phyloP scores from a whole-genome alignment of 2,113 vertebrate species.

The Python bivittatus region DNA sequence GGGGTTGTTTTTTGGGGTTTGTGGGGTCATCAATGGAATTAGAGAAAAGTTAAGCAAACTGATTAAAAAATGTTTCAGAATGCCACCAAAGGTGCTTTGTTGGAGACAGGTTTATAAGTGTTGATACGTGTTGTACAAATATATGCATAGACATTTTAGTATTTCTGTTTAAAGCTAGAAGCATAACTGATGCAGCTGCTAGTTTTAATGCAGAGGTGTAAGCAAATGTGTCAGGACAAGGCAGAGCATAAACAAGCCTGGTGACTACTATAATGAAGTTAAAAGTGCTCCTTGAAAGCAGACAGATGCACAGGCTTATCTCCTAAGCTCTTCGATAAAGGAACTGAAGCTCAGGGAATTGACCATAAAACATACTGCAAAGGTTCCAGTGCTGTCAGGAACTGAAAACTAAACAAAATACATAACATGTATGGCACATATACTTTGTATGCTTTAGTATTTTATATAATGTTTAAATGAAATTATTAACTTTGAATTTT shows the following conservation, averaged over 20 bases:
- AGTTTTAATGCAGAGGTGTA: not conserved
- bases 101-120: not conserved
- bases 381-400: not conserved
- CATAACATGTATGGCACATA: not conserved
- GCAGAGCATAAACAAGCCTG: not conserved
- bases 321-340: slow-evolving; percentile 21
- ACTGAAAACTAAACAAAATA: slow-evolving; percentile 7
- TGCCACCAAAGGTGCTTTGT: not conserved
- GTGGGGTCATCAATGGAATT: not conserved
- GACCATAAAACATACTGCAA: not conserved
- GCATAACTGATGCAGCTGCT: not conserved
- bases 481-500: not conserved
- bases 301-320: slow-evolving; percentile 15
- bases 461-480: not conserved
- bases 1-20: not conserved
- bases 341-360: not conserved
- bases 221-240: slow-evolving; percentile 19
- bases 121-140: not conserved
- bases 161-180: slow-evolving; percentile 5
- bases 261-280: slow-evolving; percentile 4
- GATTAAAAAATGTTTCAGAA: slow-evolving; percentile 2
- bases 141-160: not conserved
- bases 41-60: not conserved
- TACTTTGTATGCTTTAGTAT: not conserved
- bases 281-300: slow-evolving; percentile 18